Base-by-base conservation (phyloP, 1,140 invertebrate genomes). In the Nephotettix cincticeps region DNA sequence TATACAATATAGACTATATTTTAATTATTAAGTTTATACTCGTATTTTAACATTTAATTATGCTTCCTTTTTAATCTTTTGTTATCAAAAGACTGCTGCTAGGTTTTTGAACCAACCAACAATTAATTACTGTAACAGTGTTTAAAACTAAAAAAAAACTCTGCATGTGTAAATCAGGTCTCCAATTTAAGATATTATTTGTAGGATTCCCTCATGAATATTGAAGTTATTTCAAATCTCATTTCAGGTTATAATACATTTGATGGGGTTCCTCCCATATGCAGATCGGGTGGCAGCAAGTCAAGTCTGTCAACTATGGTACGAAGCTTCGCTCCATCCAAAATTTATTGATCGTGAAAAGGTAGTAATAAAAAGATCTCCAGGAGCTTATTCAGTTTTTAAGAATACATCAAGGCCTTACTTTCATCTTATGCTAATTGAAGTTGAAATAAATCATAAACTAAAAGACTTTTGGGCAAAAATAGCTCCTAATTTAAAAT, bases 181-280 rank as follows among this genome's bases (percentile, higher is more conserved):
- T n/a, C n/a, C n/a, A n/a, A n/a, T n/a, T n/a, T n/a, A n/a, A n/a
- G n/a, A n/a, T n/a, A n/a, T n/a, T n/a, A n/a, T n/a, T n/a, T n/a
- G n/a, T n/a, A n/a, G n/a, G n/a, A n/a, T n/a, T n/a, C n/a, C n/a
- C n/a, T n/a, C n/a, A n/a, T n/a, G n/a, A n/a, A n/a, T n/a, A n/a
- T n/a, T n/a, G n/a, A n/a, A n/a, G n/a, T n/a, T n/a, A n/a, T n/a
- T n/a, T n/a, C n/a, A n/a, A n/a, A n/a, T n/a, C n/a, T n/a, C n/a
- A n/a, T 84, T 81, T 54, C 79, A 89, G 87, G 83, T 88, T 56
- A 80, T 89, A 68, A 81, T 87, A 43, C 83, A 88, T 71, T 83
- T 89, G 72, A 86, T 88, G 75, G 84, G 86, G 75, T 88, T 85
- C 77, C 78, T 89, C 71, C 82, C 84, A 29, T 83, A 84, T 73